phyloP scores from a whole-genome alignment of 2,797 vertebrate species.

The Gymnoscopelus braueri region DNA sequence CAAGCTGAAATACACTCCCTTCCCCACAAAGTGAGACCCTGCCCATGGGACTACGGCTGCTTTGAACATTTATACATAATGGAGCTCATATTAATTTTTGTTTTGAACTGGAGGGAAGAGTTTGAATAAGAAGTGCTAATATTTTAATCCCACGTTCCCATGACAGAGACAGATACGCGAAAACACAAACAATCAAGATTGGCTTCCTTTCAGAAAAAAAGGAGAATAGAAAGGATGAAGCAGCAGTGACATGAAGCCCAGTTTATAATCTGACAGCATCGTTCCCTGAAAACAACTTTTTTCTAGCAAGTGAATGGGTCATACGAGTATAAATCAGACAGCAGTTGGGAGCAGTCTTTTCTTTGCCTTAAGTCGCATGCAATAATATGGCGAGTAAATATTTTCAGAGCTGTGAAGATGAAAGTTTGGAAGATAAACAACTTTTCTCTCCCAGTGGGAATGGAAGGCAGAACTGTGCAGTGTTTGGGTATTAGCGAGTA shows the following conservation, averaged over 20 bases:
- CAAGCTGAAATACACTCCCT: constrained; percentile 44
- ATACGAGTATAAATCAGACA: no score
- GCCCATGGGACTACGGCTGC: constrained; percentile 57
- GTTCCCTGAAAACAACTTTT: no score
- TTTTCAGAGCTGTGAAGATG: constrained; percentile 2
- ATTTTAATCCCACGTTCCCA: constrained; percentile 68
- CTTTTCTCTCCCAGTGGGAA: not conserved
- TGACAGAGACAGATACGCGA: constrained; percentile 27
- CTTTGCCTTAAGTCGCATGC: no score
- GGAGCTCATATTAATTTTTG: constrained; percentile 63
- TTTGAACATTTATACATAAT: constrained; percentile 72
- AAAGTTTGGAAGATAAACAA: constrained; percentile 5
- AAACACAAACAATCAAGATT: constrained; percentile 53
- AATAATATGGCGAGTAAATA: not conserved
- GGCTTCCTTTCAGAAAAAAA: constrained; percentile 4
- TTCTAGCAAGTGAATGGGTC: no score
- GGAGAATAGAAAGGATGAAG: not conserved
- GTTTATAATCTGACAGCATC: no score
- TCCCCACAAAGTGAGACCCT: constrained; percentile 34
- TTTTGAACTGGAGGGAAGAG: constrained; percentile 63
- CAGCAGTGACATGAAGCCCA: no score
- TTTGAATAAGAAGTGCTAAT: constrained; percentile 66
- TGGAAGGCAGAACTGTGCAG: not conserved
- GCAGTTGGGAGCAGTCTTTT: no score
- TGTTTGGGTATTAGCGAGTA: not conserved